Base-by-base conservation (phyloP, 2,888 invertebrate species). In the Spodoptera littoralis region DNA sequence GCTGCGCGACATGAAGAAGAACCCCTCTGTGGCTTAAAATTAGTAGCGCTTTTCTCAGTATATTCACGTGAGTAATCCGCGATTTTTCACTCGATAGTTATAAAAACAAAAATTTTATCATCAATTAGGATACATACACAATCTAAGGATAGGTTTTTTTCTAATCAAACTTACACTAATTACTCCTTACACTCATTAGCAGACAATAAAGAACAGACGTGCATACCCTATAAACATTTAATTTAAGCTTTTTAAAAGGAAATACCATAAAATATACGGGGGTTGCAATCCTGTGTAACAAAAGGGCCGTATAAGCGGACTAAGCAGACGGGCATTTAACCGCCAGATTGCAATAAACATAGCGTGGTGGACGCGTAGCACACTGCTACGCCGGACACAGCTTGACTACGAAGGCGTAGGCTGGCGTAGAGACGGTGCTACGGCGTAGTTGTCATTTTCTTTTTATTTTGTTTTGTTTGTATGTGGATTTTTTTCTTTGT, bases 301-400 rank as follows among this genome's bases (percentile, higher is more conserved):
- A 88, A 90, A 90, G 87, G 88, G 85, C 86, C 80, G 86, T 88
- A 84, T 88, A 89, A 90, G 88, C 89, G 79, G 86, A 86, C 85
- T 90, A 91, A 90, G 92, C 91, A 90, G 89, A 85, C 87, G 90
- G 84, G 88, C 91, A 90, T 89, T 91, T 92, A 92, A 91, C 91
- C 90, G 86, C 91, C 92, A 92, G 93, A 93, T 92, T 92, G 92
- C 91, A 92, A 92, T 92, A 92, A 93, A 93, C 93, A 92, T 91
- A 88, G 91, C 88, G 88, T 83, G 88, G 87, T 89, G 90, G 89
- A 90, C 91, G 89, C 89, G 85, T 85, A 87, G 87, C 87, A 84
- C 85, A 84, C 85, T 85, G 85, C 85, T 86, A 87, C 86, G 88
- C 88, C 82, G 91, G 92, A 92, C 92, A 90, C 89, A 91, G 91